Evolutionary conservation across 2,113 vertebrate genomes (phyloP).

Genomic region (Polypterus senegalus): DNA sequence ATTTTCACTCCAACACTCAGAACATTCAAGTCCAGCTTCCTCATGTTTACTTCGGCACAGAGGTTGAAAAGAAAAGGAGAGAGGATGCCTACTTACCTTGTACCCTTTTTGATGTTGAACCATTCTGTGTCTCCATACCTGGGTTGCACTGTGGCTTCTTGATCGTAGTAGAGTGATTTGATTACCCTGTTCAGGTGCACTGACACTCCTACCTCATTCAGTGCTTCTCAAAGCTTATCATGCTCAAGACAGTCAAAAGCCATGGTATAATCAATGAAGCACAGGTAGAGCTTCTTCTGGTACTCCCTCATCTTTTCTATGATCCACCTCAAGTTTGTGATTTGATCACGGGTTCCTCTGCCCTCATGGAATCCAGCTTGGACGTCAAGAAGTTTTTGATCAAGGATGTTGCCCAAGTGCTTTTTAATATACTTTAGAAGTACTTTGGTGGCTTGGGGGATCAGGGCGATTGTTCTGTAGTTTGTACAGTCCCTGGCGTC

Average conservation of each 20-base stretch:
- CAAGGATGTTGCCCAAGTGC: too few relatives aligned
- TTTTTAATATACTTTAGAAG: too few relatives aligned
- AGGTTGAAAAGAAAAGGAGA: constrained; percentile 1
- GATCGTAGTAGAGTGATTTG: constrained; percentile 1
- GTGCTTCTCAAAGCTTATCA: too few relatives aligned
- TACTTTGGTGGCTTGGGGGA: too few relatives aligned
- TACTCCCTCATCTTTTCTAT: background rate
- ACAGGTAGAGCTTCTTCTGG: background rate
- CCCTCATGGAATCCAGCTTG: too few relatives aligned
- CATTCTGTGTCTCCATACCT: background rate
- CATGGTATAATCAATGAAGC: background rate
- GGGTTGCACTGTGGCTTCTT: background rate
- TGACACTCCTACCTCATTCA: background rate
- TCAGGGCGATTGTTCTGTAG: too few relatives aligned
- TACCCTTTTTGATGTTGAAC: background rate
- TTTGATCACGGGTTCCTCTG: background rate
- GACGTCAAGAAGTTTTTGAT: too few relatives aligned
- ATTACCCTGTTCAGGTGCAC: background rate
- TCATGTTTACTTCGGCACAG: background rate
- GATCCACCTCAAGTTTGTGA: constrained; percentile 2
- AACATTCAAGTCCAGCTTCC: too few relatives aligned
- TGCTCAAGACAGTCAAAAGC: background rate
- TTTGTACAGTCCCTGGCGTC: too few relatives aligned
- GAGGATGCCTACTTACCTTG: background rate
- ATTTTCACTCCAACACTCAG: too few relatives aligned